A percentile compares a stretch with the other conserved stretches of the same genome.
Conservation (phyloP, 2,797 vertebrate genomes). For the Nyctibius grandis region DNA sequence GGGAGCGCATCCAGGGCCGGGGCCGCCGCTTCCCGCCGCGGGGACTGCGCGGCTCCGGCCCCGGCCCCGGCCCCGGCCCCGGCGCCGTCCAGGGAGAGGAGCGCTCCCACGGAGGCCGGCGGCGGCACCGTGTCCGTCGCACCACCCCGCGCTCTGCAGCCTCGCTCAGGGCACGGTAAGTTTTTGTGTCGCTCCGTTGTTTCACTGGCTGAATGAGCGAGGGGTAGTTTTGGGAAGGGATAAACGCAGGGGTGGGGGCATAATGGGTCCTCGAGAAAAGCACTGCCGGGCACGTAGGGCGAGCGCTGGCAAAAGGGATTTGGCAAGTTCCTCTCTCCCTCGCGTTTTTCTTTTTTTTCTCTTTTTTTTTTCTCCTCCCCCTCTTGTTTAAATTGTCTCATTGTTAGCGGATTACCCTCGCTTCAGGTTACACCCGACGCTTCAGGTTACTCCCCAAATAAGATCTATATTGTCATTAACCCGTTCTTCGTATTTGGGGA, state of each 20-base stretch:
- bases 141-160: background rate
- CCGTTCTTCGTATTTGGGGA: background rate
- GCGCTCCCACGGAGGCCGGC: background rate
- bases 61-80: background rate
- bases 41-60: background rate
- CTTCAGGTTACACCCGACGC: slow-evolving; percentile 14
- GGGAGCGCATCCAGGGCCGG: no score
- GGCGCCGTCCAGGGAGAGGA: background rate
- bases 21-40: background rate
- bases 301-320: slow-evolving; percentile 8
- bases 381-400: background rate
- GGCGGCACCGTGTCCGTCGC: background rate
- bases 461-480: background rate
- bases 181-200: background rate
- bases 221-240: background rate
- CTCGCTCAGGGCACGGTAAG: background rate
- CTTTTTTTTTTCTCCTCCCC: background rate
- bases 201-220: background rate
- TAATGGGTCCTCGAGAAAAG: background rate
- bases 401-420: slow-evolving; percentile 17
- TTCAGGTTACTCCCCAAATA: no score
- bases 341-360: background rate
- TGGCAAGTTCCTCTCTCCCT: background rate
- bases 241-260: background rate
- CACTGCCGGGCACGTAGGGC: background rate